Evolutionary conservation across 2,113 vertebrate species (phyloP).

Genomic region (Mungos mungo): DNA sequence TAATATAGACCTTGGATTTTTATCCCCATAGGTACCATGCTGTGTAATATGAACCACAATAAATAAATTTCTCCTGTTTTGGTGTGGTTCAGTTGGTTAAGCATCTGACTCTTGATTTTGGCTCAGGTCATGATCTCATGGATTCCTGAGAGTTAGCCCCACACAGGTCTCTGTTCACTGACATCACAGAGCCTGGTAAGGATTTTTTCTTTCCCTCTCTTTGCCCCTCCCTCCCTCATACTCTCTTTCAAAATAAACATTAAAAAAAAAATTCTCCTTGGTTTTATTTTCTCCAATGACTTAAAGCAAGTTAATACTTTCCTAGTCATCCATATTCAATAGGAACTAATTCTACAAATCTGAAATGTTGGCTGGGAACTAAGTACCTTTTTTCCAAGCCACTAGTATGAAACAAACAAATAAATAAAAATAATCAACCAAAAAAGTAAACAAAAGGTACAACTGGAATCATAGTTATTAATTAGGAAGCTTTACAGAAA

Average conservation of each 20-base stretch:
- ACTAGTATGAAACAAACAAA: conserved; percentile 38
- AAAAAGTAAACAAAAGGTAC: conserved; percentile 50
- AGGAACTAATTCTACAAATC: conserved; percentile 50
- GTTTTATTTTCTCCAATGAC: conserved; percentile 35
- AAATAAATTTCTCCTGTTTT: conserved; percentile 32
- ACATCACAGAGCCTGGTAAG: too few species aligned
- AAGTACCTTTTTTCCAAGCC: conserved; percentile 53
- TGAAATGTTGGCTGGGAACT: background rate
- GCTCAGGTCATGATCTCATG: too few species aligned
- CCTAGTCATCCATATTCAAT: conserved; percentile 33
- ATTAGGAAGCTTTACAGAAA: conserved; percentile 71
- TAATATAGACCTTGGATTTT: background rate
- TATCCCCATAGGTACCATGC: background rate
- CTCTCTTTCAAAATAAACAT: too few species aligned
- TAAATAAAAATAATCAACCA: conserved; percentile 57
- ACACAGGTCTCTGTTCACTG: too few species aligned
- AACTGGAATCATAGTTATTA: conserved; percentile 75
- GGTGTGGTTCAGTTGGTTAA: too few species aligned
- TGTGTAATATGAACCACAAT: background rate
- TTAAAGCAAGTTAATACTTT: conserved; percentile 47
- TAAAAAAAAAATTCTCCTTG: conserved; percentile 1
- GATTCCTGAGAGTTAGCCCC: too few species aligned
- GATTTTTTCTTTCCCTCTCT: too few species aligned
- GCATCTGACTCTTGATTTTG: too few species aligned
- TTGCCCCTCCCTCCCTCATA: too few species aligned